Evolutionary conservation across 2,797 vertebrate species (phyloP).

Genomic region (Notolabrus celidotus): DNA sequence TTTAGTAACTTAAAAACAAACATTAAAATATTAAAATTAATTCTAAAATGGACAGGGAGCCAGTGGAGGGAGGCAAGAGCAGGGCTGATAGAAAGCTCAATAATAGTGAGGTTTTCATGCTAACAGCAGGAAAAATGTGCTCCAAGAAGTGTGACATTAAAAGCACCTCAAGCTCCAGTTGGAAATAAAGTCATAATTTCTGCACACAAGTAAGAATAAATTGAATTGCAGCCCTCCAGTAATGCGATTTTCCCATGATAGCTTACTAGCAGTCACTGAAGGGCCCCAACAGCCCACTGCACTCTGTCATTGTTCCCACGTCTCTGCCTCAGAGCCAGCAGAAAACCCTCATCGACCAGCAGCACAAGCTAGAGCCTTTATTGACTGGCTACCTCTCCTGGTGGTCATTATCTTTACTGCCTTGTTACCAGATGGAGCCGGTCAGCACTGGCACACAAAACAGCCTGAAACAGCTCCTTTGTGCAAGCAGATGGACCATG

Average conservation of each 20-base stretch:
- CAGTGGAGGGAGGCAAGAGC: no score
- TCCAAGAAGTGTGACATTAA: conserved; percentile 15
- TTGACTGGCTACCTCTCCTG: conserved; percentile 57
- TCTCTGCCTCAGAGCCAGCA: conserved; percentile 23
- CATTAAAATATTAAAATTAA: no score
- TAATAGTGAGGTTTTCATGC: conserved; percentile 6
- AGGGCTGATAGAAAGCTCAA: conserved; percentile 13
- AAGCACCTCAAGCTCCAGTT: conserved; percentile 20
- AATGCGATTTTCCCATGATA: neutral
- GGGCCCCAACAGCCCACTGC: neutral
- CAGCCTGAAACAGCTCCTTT: conserved; percentile 30
- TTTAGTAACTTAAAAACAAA: no score
- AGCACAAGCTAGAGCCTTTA: conserved; percentile 31
- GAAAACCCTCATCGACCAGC: conserved; percentile 53
- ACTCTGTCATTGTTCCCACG: conserved; percentile 29
- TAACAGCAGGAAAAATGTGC: conserved; percentile 1
- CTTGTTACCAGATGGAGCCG: conserved; percentile 67
- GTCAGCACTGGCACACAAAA: conserved; percentile 48
- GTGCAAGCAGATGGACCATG: conserved; percentile 70
- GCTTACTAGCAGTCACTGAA: conserved; percentile 5
- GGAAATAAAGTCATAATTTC: conserved; percentile 8
- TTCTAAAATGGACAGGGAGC: no score
- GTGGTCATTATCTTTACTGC: conserved; percentile 60
- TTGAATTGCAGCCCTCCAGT: neutral
- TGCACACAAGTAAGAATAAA: conserved; percentile 6